phyloP scores from a whole-genome alignment of 92 coral and sea anemone genomes.

The Porites lobata region DNA sequence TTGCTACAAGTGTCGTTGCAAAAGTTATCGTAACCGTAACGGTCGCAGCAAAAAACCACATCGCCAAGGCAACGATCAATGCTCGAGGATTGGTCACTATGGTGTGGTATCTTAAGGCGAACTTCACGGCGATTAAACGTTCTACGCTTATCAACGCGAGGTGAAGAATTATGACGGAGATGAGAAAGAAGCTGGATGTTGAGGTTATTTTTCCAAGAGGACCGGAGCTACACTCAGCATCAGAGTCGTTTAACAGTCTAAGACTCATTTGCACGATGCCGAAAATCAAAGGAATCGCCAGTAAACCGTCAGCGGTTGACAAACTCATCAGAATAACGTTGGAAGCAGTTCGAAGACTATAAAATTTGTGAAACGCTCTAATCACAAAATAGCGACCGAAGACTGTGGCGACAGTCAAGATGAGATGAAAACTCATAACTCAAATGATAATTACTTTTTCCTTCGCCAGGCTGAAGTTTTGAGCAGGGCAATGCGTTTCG shows the following conservation, averaged over 20 bases:
- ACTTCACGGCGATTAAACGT: conserved; percentile 28
- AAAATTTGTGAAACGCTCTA: too few species aligned
- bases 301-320: too few species aligned
- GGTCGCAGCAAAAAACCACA: conserved; percentile 12
- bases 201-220: too few species aligned
- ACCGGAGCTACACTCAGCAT: too few species aligned
- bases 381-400: too few species aligned
- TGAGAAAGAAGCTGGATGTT: too few species aligned
- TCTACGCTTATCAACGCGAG: conserved; percentile 30
- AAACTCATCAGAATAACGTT: too few species aligned
- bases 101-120: conserved; percentile 24
- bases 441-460: background rate
- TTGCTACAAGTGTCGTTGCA: background rate
- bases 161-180: background rate
- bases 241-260: too few species aligned
- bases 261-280: too few species aligned
- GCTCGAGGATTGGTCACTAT: conserved; percentile 19
- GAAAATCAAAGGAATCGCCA: too few species aligned
- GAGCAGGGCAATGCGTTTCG: background rate
- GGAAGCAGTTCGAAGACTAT: too few species aligned
- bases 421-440: background rate
- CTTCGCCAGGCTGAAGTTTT: background rate
- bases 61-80: background rate
- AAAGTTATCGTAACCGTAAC: background rate
- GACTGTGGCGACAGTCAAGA: background rate